A percentile compares a stretch with the other conserved stretches of the same genome.
Evolutionary conservation across 2,797 vertebrate genomes (phyloP).

Genomic region (Melanotaenia parkinsoni): DNA sequence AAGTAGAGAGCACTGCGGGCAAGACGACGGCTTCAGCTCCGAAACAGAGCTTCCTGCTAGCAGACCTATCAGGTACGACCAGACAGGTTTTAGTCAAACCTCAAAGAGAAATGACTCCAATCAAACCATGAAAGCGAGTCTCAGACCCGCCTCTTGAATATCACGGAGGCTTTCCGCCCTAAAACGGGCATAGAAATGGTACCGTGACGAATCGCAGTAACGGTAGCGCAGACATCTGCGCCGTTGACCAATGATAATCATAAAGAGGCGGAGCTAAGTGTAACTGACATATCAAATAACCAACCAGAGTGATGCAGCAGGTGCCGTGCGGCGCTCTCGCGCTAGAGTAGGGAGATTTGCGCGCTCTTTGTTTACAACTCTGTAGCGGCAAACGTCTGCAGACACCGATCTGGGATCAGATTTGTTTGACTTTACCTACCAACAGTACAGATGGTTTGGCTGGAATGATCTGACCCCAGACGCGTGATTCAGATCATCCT

Average conservation of each 20-base stretch:
- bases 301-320: slow-evolving; percentile 74
- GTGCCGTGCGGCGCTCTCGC: slow-evolving; percentile 75
- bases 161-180: slow-evolving; percentile 65
- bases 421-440: slow-evolving; percentile 8
- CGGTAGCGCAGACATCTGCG: neutral
- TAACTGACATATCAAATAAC: slow-evolving; percentile 31
- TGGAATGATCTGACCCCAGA: slow-evolving; percentile 48
- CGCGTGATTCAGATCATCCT: slow-evolving; percentile 52
- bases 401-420: slow-evolving; percentile 62
- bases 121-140: slow-evolving; percentile 44
- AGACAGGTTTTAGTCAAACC: slow-evolving; percentile 29
- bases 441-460: neutral
- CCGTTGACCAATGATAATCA: slow-evolving; percentile 53
- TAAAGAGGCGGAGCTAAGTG: neutral
- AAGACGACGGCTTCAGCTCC: slow-evolving; percentile 68
- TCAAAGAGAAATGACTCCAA: slow-evolving; percentile 51
- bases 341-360: slow-evolving; percentile 68
- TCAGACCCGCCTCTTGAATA: slow-evolving; percentile 72
- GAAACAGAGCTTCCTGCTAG: slow-evolving; percentile 57
- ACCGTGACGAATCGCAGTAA: slow-evolving; percentile 61
- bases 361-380: slow-evolving; percentile 82
- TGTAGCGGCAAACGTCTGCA: slow-evolving; percentile 38
- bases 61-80: slow-evolving; percentile 65
- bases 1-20: slow-evolving; percentile 78
- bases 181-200: slow-evolving; percentile 52